These are phyloP conservation scores for Morone saxatilis DNA, from an alignment of 2,113 vertebrate species.

Conservation along the genomic window DNA sequence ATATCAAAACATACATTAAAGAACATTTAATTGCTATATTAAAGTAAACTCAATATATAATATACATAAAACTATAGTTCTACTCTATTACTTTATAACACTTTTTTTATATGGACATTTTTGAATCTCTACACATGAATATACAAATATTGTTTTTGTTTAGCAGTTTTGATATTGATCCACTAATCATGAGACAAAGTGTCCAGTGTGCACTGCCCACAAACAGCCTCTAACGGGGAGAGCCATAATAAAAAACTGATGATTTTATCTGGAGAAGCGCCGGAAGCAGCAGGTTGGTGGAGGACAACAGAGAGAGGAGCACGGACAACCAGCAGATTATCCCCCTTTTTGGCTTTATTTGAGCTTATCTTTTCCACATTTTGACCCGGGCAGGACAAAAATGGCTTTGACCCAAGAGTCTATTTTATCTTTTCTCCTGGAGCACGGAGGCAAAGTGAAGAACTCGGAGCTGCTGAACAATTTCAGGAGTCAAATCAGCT, in stretches of 20 bases:
- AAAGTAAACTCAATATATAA: background rate
- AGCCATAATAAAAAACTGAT: background rate
- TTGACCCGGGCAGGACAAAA: background rate
- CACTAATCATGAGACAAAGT: background rate
- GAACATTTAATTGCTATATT: no score
- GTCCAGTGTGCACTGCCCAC: background rate
- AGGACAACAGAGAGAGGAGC: conserved; percentile 36
- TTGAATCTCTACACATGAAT: background rate
- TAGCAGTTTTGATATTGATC: background rate
- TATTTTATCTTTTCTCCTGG: conserved; percentile 87
- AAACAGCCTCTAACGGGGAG: background rate
- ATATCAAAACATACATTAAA: background rate
- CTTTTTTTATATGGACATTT: background rate
- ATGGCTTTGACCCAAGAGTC: conserved; percentile 87
- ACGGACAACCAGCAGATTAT: conserved; percentile 15
- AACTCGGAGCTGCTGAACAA: conserved; percentile 87
- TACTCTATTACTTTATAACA: background rate
- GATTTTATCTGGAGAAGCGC: conserved; percentile 49
- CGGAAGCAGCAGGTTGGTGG: conserved; percentile 84
- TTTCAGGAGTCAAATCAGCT: conserved; percentile 86
- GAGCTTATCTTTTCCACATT: background rate
- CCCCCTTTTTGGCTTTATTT: background rate
- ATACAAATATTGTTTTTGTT: no score
- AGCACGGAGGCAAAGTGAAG: conserved; percentile 88
- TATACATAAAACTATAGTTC: background rate